Evolutionary conservation across 2,113 vertebrate species (phyloP), one percentile per base, ranked within the genome.

Genomic region (Silurus glanis): DNA sequence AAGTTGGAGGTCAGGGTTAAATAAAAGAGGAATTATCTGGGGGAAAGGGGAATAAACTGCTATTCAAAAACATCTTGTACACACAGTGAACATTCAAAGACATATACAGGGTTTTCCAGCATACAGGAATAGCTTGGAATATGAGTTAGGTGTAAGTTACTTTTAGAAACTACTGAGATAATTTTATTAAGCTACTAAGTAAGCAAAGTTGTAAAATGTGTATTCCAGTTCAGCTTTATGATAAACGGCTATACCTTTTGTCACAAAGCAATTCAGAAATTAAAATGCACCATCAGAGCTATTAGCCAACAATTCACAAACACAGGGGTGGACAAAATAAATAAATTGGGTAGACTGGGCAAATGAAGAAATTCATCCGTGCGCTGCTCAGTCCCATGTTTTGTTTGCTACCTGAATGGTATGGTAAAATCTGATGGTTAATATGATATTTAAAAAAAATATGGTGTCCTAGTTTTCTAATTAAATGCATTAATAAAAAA

Each of bases 1-100:
- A 92, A 91, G 51, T 89, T 23, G 53, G 87, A 84, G 64, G 61
- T 75, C 74, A 85, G 86, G 74, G 59, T 83, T 72, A 71, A 47
- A 79, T 51, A 10, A 62, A 47, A 82, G 59, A 12, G 23, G 59
- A 71, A 66, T 79, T 75, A 75, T 75, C 72, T 53, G 49, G 47
- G 23, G 49, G 72, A 75, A 75, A 75, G 49, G 74, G 74, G 2
- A 69, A n/a, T 67, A 21, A 25, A 62, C 16, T 62, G n/a, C 23
- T 84, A 17, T 62, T 25, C 12, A 61, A 37, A 85, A 71, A 84
- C 5, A 16, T 76, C 10, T 56, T 59, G 19, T n/a, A 49, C 49
- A 37, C 25, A 49, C 47, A 28, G 56, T 14, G 28, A 66, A 21
- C 21, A 55, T 55, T 62, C 7, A 64, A 53, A 49, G 37, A 28